Evolutionary conservation across 2,888 invertebrate species (phyloP), one percentile per base, ranked within the genome.

Genomic region (Anoplius nigerrimus): DNA sequence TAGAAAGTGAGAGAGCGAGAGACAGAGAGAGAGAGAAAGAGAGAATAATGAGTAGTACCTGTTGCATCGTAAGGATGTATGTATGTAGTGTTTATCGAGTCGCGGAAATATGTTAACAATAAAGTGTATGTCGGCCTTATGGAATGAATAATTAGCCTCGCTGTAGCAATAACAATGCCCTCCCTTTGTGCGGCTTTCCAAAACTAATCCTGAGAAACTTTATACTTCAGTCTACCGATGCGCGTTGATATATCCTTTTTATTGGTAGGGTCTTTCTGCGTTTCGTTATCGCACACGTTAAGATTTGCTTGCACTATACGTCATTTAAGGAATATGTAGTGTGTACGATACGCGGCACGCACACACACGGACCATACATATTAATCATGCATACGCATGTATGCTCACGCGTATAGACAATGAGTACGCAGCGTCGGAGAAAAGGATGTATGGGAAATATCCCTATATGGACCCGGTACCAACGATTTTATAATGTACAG

Each of bases 401-500:
- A 13, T 11, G 11, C 34, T 1, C 11, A 11, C 11, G 34, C 34
- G 34, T 34, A 34, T 13, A 34, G 6, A 6, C 34, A 15, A 52
- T 56, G 46, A 22, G 52, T 42, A 61, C 20, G 16, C 27, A 21
- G 52, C 65, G 34, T 45, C 22, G 48, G 2, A 15, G 48, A 48
- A 18, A 48, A 16, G 34, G 24, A 65, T 56, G 53, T n/a, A 53
- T 67, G 21, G 59, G n/a, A 20, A 20, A 62, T 56, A 55, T 51
- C 54, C 62, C 24, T 71, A 27, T 68, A 52, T 51, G 69, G 73
- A 81, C 82, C 78, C 79, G 71, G 77, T 78, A 78, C 81, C 81
- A 80, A 80, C 80, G 79, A 77, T 77, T 79, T 78, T 83, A 73
- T 80, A 82, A 81, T 79, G 80, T 84, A 82, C 72, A 78, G 77